Percentiles rank a stretch among this genome's conserved stretches.
Conservation (phyloP, 2,113 vertebrate species). For the Paraplagusia blochii region DNA sequence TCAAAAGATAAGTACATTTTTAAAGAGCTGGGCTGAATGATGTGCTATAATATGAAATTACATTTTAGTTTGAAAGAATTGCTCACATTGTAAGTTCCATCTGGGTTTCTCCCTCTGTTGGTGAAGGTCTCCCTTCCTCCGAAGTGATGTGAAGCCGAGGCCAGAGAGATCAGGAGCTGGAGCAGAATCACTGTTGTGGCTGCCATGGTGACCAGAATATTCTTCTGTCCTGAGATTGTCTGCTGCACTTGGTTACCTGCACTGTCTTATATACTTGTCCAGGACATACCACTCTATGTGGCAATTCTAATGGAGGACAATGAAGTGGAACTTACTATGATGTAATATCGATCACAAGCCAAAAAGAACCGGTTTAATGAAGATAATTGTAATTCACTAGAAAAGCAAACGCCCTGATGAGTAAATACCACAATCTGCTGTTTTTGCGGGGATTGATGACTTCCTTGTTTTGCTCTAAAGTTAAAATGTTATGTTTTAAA, state of each 20-base stretch:
- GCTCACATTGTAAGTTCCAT: conserved; percentile 44
- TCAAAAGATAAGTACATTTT: background rate
- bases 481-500: too few species aligned
- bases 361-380: background rate
- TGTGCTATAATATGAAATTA: too few species aligned
- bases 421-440: too few species aligned
- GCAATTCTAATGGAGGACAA: background rate
- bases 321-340: too few species aligned
- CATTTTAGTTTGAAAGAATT: background rate
- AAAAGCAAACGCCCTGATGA: background rate
- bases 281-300: background rate
- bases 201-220: conserved; percentile 36
- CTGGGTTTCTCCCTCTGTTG: conserved; percentile 31
- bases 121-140: conserved; percentile 14
- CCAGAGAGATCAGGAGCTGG: conserved; percentile 45
- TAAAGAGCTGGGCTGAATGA: too few species aligned
- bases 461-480: too few species aligned
- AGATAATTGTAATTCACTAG: background rate
- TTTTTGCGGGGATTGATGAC: too few species aligned
- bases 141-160: conserved; percentile 33
- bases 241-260: conserved; percentile 11
- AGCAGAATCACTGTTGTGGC: conserved; percentile 17
- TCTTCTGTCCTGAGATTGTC: background rate
- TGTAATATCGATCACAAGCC: too few species aligned
- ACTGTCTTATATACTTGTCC: conserved; percentile 22